Evolutionary conservation across 2,797 vertebrate species (phyloP).

Genomic region (Sternotherus odoratus): DNA sequence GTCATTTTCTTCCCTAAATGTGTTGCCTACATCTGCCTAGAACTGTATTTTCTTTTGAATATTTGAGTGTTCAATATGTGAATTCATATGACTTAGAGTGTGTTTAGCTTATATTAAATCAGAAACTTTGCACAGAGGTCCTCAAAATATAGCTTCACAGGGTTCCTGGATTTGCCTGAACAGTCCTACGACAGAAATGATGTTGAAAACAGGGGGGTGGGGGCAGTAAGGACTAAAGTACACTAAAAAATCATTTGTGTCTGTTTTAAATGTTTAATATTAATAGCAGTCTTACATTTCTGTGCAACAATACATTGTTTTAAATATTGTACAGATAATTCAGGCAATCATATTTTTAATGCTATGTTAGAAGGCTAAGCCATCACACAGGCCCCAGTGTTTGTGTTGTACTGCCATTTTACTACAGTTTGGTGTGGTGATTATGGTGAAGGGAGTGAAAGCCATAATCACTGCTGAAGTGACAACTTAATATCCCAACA

Average conservation of each 20-base stretch:
- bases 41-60: neutral
- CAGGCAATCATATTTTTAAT: neutral
- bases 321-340: neutral
- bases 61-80: neutral
- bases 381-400: neutral
- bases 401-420: neutral
- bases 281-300: too few species aligned
- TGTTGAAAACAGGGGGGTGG: too few species aligned
- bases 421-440: neutral
- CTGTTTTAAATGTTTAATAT: neutral
- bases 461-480: neutral
- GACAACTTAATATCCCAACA: neutral
- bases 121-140: too few species aligned
- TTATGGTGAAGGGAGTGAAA: neutral
- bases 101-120: too few species aligned
- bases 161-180: too few species aligned
- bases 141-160: too few species aligned
- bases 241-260: neutral
- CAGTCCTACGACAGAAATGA: too few species aligned
- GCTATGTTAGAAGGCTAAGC: neutral
- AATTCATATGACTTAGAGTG: too few species aligned
- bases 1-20: neutral
- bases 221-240: neutral
- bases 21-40: neutral
- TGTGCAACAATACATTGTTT: neutral